A percentile compares a stretch with the other conserved stretches of the same genome.
phyloP scores from a whole-genome alignment of 35 echinoderm and acorn worm species.

The Strongylocentrotus purpuratus region DNA sequence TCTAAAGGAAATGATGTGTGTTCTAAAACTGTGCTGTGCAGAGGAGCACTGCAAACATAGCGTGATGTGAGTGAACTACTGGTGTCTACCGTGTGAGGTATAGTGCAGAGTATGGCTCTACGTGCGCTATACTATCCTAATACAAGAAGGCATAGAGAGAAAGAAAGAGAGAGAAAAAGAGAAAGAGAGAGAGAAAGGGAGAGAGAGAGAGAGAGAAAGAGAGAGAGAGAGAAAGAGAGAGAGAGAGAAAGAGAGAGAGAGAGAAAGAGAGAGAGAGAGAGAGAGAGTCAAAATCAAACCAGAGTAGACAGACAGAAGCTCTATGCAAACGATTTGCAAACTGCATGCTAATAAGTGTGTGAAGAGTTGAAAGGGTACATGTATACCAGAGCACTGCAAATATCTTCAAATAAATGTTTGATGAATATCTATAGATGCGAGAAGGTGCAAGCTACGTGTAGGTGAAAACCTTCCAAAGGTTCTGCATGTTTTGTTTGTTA shows the following conservation, averaged over 20 bases:
- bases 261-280: too few species aligned
- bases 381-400: not conserved
- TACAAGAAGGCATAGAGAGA: not conserved
- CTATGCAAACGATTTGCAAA: not conserved
- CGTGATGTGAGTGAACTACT: not conserved
- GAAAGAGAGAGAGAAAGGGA: too few species aligned
- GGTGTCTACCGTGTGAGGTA: not conserved
- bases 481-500: too few species aligned
- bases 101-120: not conserved
- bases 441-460: not conserved
- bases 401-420: not conserved
- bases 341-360: not conserved
- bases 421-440: not conserved
- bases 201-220: not conserved
- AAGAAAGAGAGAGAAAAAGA: not conserved
- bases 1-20: too few species aligned
- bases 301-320: not conserved
- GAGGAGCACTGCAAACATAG: not conserved
- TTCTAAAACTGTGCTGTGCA: too few species aligned
- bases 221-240: too few species aligned
- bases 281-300: not conserved
- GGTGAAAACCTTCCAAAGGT: too few species aligned
- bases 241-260: not conserved
- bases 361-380: not conserved
- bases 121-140: not conserved